Evolutionary conservation across 2,888 invertebrate genomes (phyloP).

Genomic region (Lottia gigantea): DNA sequence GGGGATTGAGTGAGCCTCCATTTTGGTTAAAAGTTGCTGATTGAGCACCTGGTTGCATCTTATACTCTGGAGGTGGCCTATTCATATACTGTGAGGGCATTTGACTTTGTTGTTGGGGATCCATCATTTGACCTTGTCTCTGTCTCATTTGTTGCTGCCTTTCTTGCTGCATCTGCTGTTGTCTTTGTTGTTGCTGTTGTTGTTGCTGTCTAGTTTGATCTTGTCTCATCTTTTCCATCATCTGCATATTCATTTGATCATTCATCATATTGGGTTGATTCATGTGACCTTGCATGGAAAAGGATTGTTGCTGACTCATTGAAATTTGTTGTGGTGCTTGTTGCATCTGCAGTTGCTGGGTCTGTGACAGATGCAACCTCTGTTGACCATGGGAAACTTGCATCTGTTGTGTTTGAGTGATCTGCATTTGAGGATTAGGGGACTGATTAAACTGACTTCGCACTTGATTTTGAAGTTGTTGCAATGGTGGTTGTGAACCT

Average conservation of each 20-base stretch:
- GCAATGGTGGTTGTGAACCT: conserved; percentile 42
- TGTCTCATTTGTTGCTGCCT: conserved; percentile 28
- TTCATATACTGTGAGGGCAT: conserved; percentile 53
- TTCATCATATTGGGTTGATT: conserved; percentile 41
- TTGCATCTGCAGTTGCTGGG: conserved; percentile 71
- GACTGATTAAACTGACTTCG: conserved; percentile 83
- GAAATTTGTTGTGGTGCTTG: conserved; percentile 68
- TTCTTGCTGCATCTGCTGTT: conserved; percentile 35
- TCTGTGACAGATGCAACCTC: conserved; percentile 57
- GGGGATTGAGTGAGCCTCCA: conserved; percentile 51
- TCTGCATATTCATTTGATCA: conserved; percentile 41
- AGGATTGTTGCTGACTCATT: conserved; percentile 56
- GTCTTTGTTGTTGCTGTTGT: conserved; percentile 35
- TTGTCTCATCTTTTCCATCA: conserved; percentile 44
- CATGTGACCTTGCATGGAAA: conserved; percentile 33
- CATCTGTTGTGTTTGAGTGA: conserved; percentile 81
- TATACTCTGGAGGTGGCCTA: conserved; percentile 89
- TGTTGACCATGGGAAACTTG: conserved; percentile 67
- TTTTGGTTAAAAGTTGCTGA: conserved; percentile 23
- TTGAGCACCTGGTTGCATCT: conserved; percentile 64
- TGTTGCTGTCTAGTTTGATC: conserved; percentile 31
- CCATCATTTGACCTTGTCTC: conserved; percentile 22
- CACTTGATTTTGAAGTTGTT: conserved; percentile 64
- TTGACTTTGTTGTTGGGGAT: conserved; percentile 23
- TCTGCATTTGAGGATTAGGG: conserved; percentile 81